Evolutionary conservation across 2,888 invertebrate genomes (phyloP).

Genomic region (Hyposoter dolosus): DNA sequence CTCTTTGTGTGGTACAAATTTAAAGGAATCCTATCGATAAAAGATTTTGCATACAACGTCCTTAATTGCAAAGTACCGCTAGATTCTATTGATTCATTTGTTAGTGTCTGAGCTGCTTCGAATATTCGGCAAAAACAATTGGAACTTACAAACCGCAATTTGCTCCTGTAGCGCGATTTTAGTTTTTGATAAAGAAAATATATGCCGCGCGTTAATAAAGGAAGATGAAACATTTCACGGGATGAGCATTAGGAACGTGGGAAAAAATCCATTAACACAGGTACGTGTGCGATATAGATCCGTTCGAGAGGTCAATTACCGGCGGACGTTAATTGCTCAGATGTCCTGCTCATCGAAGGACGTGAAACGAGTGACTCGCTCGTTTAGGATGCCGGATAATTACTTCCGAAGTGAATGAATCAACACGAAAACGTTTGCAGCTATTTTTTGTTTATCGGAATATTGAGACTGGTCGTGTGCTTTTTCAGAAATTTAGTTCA

Average conservation of each 20-base stretch:
- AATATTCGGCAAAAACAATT: background rate
- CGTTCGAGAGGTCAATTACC: constrained; percentile 64
- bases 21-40: too few relatives aligned
- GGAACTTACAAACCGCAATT: background rate
- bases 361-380: constrained; percentile 29
- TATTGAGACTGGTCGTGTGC: background rate
- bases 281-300: constrained; percentile 46
- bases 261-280: constrained; percentile 51
- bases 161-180: background rate
- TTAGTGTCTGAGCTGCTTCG: background rate
- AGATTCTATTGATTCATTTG: background rate
- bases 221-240: constrained; percentile 47
- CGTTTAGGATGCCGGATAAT: constrained; percentile 45
- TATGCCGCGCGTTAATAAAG: background rate
- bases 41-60: too few relatives aligned
- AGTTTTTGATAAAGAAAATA: background rate
- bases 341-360: constrained; percentile 64
- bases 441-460: constrained; percentile 7
- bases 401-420: constrained; percentile 46
- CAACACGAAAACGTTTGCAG: background rate
- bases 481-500: background rate
- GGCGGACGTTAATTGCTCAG: constrained; percentile 61
- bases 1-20: too few relatives aligned
- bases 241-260: constrained; percentile 71
- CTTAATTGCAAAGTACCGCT: background rate